Conservation (phyloP, 1,140 invertebrate species). For the Hycleus cichorii region DNA sequence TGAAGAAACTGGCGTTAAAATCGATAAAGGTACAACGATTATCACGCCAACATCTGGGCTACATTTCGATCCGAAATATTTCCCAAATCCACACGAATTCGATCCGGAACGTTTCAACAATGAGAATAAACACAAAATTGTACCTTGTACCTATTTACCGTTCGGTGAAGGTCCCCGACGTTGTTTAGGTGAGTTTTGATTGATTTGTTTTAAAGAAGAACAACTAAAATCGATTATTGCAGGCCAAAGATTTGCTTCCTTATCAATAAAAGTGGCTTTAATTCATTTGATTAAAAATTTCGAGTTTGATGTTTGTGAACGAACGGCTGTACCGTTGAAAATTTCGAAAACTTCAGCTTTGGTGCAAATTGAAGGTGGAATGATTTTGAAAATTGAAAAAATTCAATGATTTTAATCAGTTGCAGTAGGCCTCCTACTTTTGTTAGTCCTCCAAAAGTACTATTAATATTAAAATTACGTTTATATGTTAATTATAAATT, state of each 20-base stretch:
- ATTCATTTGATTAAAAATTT: conserved; percentile 2
- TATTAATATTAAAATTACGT: too few relatives aligned
- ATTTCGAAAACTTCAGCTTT: conserved; percentile 37
- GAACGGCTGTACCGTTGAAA: background rate
- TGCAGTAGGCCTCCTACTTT: too few relatives aligned
- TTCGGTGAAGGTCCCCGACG: too few relatives aligned
- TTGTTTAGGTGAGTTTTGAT: too few relatives aligned
- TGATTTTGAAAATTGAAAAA: conserved; percentile 28
- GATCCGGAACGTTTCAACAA: conserved; percentile 35
- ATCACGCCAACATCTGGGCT: conserved; percentile 39
- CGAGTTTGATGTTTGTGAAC: background rate
- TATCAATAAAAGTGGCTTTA: conserved; percentile 3
- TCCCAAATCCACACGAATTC: background rate
- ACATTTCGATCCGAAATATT: conserved; percentile 6
- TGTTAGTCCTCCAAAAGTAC: too few relatives aligned
- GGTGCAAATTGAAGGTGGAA: conserved; percentile 27
- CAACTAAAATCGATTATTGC: background rate
- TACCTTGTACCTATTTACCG: conserved; percentile 30
- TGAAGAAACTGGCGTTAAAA: conserved; percentile 39
- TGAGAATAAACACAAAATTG: conserved; percentile 41
- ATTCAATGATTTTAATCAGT: too few relatives aligned
- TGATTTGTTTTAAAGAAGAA: too few relatives aligned
- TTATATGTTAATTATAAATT: too few relatives aligned
- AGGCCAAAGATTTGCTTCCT: conserved; percentile 2
- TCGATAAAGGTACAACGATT: conserved; percentile 47